A percentile compares a stretch with the other conserved stretches of the same genome.
Evolutionary conservation across 2,797 vertebrate genomes (phyloP).

Genomic region (Nannoperca australis): DNA sequence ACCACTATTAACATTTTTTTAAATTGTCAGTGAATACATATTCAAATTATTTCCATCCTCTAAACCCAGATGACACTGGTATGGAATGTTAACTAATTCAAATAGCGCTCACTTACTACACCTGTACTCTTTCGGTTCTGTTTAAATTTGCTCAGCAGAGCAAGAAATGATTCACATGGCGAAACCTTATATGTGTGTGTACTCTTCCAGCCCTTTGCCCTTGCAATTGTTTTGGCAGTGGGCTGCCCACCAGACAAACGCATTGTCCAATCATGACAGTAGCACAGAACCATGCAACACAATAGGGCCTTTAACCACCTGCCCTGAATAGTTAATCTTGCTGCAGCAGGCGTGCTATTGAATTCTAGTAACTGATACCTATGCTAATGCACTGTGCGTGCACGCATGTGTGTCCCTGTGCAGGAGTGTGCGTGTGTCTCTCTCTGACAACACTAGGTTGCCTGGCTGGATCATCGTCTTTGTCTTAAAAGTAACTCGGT

Average conservation of each 20-base stretch:
- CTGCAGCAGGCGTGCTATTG: conserved; percentile 85
- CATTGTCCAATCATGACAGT: conserved; percentile 80
- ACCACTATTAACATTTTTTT: conserved; percentile 31
- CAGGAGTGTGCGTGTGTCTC: conserved; percentile 38
- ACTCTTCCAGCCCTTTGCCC: conserved; percentile 78
- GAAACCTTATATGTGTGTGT: conserved; percentile 77
- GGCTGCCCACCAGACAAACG: conserved; percentile 79
- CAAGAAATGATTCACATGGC: conserved; percentile 63
- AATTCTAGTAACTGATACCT: conserved; percentile 86
- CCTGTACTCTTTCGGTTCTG: conserved; percentile 47
- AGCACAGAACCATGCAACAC: conserved; percentile 81
- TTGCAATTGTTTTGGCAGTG: conserved; percentile 80
- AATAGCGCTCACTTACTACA: conserved; percentile 8
- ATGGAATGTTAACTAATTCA: conserved; percentile 51
- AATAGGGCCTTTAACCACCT: conserved; percentile 87
- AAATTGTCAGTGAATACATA: conserved; percentile 26
- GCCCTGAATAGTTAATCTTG: conserved; percentile 87
- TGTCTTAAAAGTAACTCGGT: conserved; percentile 65
- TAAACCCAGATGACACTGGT: conserved; percentile 17
- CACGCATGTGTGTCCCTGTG: conserved; percentile 50
- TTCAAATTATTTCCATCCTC: conserved; percentile 34
- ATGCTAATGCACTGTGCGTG: conserved; percentile 73
- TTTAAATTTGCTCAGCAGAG: conserved; percentile 62
- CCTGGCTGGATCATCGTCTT: conserved; percentile 53
- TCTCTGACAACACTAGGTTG: conserved; percentile 59